These are phyloP conservation scores for Tolypeutes matacus DNA, from an alignment of 2,797 vertebrate species.

Conservation along the genomic window DNA sequence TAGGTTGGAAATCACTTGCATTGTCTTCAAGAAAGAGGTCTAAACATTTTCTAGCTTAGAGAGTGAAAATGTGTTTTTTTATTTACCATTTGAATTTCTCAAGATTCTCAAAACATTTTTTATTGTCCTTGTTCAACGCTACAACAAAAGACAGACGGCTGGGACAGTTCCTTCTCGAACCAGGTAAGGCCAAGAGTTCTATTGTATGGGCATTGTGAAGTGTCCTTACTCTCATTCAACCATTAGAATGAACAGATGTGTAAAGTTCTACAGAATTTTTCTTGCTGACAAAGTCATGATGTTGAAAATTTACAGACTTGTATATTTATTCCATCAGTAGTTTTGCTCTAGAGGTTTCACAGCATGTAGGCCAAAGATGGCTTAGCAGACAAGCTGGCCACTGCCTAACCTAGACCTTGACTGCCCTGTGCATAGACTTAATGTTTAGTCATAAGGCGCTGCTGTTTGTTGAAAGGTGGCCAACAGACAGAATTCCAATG, in stretches of 20 bases:
- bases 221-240: constrained; percentile 65
- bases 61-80: constrained; percentile 14
- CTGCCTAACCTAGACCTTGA: constrained; percentile 69
- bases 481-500: constrained; percentile 79
- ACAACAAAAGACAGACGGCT: neutral
- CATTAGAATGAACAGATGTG: constrained; percentile 58
- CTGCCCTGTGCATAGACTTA: constrained; percentile 18
- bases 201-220: constrained; percentile 61
- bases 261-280: constrained; percentile 72
- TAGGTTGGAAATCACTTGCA: neutral
- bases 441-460: constrained; percentile 63
- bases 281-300: constrained; percentile 69
- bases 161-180: neutral
- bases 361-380: constrained; percentile 68
- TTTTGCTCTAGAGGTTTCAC: constrained; percentile 70
- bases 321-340: constrained; percentile 64
- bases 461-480: constrained; percentile 74
- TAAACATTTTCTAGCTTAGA: constrained; percentile 38
- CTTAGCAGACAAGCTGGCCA: constrained; percentile 71
- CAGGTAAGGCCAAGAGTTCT: constrained; percentile 9
- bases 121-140: neutral
- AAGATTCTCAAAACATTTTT: neutral
- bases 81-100: neutral
- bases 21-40: neutral
- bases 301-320: constrained; percentile 19